These are phyloP conservation scores for Syngnathus scovelli DNA, from an alignment of 2,113 vertebrate genomes.

Conservation along the genomic window DNA sequence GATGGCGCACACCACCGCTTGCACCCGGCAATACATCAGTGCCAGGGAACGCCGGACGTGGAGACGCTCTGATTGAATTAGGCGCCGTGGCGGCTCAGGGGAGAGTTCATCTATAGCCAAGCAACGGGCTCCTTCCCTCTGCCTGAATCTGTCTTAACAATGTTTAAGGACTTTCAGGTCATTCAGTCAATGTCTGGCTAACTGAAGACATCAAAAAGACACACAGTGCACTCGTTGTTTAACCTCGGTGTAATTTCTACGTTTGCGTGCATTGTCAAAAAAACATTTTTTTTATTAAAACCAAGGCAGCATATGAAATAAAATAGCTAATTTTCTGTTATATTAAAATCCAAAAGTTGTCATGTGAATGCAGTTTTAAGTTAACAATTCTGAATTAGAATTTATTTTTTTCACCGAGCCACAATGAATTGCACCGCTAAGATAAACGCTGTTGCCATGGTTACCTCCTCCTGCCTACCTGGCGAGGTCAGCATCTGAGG, in stretches of 20 bases:
- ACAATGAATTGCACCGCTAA: slow-evolving; percentile 50
- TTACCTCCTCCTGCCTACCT: slow-evolving; percentile 82
- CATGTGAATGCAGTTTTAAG: neutral
- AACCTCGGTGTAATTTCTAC: neutral
- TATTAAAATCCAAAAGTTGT: neutral
- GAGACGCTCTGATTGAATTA: slow-evolving; percentile 68
- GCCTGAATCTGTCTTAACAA: slow-evolving; percentile 46
- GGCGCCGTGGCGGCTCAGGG: slow-evolving; percentile 51
- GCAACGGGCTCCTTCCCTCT: slow-evolving; percentile 26
- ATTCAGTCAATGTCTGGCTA: slow-evolving; percentile 41
- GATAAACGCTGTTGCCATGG: slow-evolving; percentile 81
- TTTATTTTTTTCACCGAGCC: slow-evolving; percentile 44
- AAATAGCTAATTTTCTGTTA: neutral
- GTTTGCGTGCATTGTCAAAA: neutral
- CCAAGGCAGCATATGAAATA: too few species aligned
- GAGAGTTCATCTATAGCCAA: slow-evolving; percentile 58
- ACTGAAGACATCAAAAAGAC: slow-evolving; percentile 21
- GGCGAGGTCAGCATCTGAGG: slow-evolving; percentile 82
- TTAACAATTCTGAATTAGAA: neutral
- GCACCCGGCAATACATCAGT: slow-evolving; percentile 73
- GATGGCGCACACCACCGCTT: slow-evolving; percentile 50
- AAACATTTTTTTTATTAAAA: too few species aligned
- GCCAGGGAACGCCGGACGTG: slow-evolving; percentile 64
- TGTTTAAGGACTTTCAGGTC: slow-evolving; percentile 51
- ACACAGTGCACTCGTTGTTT: neutral